These are phyloP conservation scores for Chrysopilus asiliformis DNA, from an alignment of 2,888 invertebrate species.

Conservation along the genomic window DNA sequence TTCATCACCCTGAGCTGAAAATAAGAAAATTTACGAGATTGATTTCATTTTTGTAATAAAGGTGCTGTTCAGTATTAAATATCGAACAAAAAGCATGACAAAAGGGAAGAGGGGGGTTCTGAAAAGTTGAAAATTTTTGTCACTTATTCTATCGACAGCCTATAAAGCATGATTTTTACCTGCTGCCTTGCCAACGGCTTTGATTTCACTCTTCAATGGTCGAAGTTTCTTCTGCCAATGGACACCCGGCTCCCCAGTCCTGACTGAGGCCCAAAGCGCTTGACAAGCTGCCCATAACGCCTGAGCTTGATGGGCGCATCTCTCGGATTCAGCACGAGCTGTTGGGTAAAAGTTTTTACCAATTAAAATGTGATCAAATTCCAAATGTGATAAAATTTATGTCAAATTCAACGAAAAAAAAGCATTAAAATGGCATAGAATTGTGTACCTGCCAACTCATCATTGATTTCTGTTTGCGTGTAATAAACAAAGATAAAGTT, in stretches of 20 bases:
- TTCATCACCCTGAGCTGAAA: constrained; percentile 55
- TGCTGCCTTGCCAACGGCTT: constrained; percentile 59
- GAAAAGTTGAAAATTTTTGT: constrained; percentile 2
- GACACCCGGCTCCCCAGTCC: constrained; percentile 44
- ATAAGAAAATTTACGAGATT: constrained; percentile 1
- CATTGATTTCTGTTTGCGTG: constrained; percentile 30
- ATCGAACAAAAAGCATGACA: too few species aligned
- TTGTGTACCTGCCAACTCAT: constrained; percentile 32
- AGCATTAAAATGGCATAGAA: constrained; percentile 4
- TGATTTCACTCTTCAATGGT: constrained; percentile 53
- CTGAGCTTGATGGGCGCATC: constrained; percentile 65
- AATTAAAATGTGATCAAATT: too few species aligned
- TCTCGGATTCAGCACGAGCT: constrained; percentile 62
- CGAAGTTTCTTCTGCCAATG: constrained; percentile 44
- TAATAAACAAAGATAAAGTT: not conserved
- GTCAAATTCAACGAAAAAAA: constrained; percentile 3
- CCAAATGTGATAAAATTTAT: too few species aligned
- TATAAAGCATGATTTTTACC: constrained; percentile 38
- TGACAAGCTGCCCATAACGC: constrained; percentile 91
- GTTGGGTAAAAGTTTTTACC: constrained; percentile 11
- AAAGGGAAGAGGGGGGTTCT: constrained; percentile 2
- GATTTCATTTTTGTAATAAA: not conserved
- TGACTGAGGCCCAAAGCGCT: constrained; percentile 64
- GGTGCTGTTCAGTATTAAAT: too few species aligned
- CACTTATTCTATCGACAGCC: not conserved